These are phyloP conservation scores for Borostomias antarcticus DNA, from an alignment of 2,797 vertebrate genomes.

Conservation along the genomic window DNA sequence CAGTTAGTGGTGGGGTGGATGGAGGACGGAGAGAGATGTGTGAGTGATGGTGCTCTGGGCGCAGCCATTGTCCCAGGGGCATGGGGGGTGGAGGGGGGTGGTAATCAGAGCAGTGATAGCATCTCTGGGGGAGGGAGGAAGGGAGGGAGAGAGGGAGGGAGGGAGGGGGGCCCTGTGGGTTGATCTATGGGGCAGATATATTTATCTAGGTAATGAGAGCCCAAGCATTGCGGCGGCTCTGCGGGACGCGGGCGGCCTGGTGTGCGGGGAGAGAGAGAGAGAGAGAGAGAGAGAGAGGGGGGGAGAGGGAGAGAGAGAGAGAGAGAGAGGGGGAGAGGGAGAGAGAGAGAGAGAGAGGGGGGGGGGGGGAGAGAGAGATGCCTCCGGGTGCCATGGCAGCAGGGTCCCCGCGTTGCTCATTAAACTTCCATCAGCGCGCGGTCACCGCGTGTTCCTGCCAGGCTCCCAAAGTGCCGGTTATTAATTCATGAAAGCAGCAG, in stretches of 20 bases:
- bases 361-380: conserved; percentile 63
- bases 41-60: conserved; percentile 69
- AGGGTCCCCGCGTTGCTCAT: conserved; percentile 83
- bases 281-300: conserved; percentile 34
- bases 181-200: conserved; percentile 75
- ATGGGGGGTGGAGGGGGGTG: too few relatives aligned
- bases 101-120: conserved; percentile 79
- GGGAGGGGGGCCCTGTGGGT: conserved; percentile 51
- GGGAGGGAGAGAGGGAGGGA: conserved; percentile 24
- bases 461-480: conserved; percentile 88
- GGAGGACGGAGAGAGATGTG: conserved; percentile 74
- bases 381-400: conserved; percentile 69
- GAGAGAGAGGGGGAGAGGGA: conserved; percentile 33
- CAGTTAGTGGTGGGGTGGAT: conserved; percentile 67
- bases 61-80: conserved; percentile 70
- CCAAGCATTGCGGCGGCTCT: conserved; percentile 74
- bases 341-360: conserved; percentile 35
- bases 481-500: conserved; percentile 98
- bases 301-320: conserved; percentile 34
- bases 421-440: conserved; percentile 87
- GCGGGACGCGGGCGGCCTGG: conserved; percentile 31
- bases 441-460: conserved; percentile 83
- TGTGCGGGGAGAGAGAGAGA: conserved; percentile 27
- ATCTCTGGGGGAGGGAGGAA: conserved; percentile 61
- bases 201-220: conserved; percentile 78